These are phyloP conservation scores for Drosophila austrosaltans DNA, from an alignment of 2,888 invertebrate species.

Conservation along the genomic window DNA sequence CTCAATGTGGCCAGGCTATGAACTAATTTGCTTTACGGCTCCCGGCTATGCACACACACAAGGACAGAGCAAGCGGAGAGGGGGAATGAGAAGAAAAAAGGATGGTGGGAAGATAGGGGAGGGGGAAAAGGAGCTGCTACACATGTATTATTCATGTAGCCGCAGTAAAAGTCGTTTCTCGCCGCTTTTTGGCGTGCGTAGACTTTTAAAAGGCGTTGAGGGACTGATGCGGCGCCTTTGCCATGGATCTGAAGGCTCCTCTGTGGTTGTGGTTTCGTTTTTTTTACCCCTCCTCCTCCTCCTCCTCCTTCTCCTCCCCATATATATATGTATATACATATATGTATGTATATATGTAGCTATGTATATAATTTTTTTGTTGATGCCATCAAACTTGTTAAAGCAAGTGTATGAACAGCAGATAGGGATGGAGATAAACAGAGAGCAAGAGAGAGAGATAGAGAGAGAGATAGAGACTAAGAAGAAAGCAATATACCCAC, in stretches of 20 bases:
- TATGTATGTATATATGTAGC: background rate
- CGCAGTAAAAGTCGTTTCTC: constrained; percentile 68
- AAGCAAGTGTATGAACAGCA: background rate
- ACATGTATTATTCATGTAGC: constrained; percentile 72
- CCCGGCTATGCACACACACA: constrained; percentile 47
- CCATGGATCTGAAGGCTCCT: background rate
- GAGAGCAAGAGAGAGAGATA: no score
- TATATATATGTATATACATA: no score
- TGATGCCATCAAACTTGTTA: constrained; percentile 21
- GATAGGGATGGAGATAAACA: background rate
- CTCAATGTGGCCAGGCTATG: constrained; percentile 60
- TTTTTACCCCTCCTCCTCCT: no score
- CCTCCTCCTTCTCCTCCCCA: background rate
- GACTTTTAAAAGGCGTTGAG: constrained; percentile 64
- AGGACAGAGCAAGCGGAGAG: constrained; percentile 23
- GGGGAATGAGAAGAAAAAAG: background rate
- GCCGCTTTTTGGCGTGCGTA: constrained; percentile 72
- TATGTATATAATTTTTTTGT: background rate
- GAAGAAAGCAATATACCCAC: no score
- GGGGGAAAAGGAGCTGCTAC: constrained; percentile 19
- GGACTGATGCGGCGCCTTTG: constrained; percentile 27
- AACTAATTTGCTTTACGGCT: constrained; percentile 74
- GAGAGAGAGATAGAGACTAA: no score
- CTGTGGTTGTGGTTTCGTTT: background rate
- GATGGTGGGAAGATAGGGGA: background rate